Evolutionary conservation across 2,797 vertebrate genomes (phyloP), one percentile per base, ranked within the genome.

Genomic region (Miichthys miiuy): DNA sequence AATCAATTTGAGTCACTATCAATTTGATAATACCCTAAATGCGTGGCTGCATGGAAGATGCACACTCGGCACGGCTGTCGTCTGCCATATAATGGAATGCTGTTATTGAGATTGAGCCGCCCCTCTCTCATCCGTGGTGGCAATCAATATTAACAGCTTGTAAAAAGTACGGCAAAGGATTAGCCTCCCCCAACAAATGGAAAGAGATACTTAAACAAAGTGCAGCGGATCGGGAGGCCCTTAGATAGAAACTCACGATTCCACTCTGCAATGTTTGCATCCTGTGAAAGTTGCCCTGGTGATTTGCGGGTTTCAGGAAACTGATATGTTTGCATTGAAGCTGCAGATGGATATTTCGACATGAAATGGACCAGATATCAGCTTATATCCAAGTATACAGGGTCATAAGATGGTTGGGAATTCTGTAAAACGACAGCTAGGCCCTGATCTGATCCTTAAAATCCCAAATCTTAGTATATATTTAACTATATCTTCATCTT

Each of bases 81-180:
- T 84, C 86, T 83, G 85, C 87, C 87, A 65, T 89, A 93, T 95
- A 95, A 95, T 95, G 92, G 91, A 95, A 95, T 81, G 92, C 93
- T 91, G 94, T 95, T 95, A 95, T 95, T 94, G 94, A 93, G 93
- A 94, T 95, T 94, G 93, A 95, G 93, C 91, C 91, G 68, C 83
- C 89, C 84, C 84, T 80, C 88, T 85, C 87, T 90, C 88, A 79
- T 91, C 88, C 88, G 47, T 85, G 75, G 65, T 79, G 80, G 89
- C 90, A 92, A 96, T 95, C 94, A 95, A 95, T 96, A 95, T 95
- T 95, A 95, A 95, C 92, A 91, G 94, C 94, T 94, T 92, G 92
- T 95, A 92, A 91, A 93, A 91, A 93, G 90, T 87, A 91, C 68
- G 60, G 89, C 81, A 1, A 85, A 90, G 92, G 91, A 94, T 91